Percentiles rank a stretch among this genome's conserved stretches.
Evolutionary conservation across 1,140 invertebrate species (phyloP).

Genomic region (Phocides pigmalion): DNA sequence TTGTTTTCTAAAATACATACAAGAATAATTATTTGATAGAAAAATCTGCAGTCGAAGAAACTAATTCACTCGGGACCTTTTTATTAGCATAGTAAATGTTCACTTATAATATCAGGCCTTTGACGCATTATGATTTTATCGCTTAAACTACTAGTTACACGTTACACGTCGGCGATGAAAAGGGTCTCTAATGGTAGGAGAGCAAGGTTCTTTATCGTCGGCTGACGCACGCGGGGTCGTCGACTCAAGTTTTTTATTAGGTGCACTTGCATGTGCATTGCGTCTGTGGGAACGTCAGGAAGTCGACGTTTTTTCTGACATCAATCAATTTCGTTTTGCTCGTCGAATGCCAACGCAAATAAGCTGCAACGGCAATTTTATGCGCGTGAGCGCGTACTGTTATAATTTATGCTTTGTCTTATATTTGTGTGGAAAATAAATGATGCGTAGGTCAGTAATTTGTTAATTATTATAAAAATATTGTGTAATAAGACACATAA

Average conservation of each 20-base stretch:
- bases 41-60: neutral
- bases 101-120: neutral
- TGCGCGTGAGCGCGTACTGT: constrained; percentile 10
- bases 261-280: constrained; percentile 68
- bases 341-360: constrained; percentile 26
- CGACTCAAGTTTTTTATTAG: constrained; percentile 72
- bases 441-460: neutral
- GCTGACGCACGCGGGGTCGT: constrained; percentile 77
- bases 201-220: constrained; percentile 61
- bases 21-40: too few relatives aligned
- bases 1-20: too few relatives aligned
- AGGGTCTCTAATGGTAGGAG: constrained; percentile 49
- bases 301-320: constrained; percentile 52
- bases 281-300: constrained; percentile 70
- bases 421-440: constrained; percentile 2
- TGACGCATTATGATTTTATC: neutral
- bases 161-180: constrained; percentile 6
- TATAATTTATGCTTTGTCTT: constrained; percentile 7
- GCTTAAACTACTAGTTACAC: neutral
- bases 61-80: neutral
- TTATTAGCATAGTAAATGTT: neutral
- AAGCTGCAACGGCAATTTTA: constrained; percentile 21
- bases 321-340: constrained; percentile 34
- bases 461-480: neutral
- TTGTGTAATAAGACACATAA: neutral